phyloP scores from a whole-genome alignment of 2,888 invertebrate species.

The Lumbricus terrestris region DNA sequence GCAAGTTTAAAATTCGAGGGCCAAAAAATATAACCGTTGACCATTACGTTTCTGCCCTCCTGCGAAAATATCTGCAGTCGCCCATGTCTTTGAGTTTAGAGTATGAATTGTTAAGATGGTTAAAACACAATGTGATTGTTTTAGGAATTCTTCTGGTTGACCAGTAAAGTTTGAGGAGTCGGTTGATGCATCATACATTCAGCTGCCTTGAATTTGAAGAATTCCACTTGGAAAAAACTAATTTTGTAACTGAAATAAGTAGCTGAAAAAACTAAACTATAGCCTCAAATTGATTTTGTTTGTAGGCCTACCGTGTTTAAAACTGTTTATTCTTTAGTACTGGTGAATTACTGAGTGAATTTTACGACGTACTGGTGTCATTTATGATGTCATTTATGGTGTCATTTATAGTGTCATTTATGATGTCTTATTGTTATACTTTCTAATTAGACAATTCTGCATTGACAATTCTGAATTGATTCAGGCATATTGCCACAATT shows the following conservation, averaged over 20 bases:
- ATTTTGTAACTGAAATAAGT: neutral
- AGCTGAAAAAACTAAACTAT: neutral
- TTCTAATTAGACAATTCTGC: neutral
- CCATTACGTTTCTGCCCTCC: too few relatives aligned
- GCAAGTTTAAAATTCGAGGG: too few relatives aligned
- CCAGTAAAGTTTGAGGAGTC: slow-evolving; percentile 33
- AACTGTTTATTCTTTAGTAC: neutral
- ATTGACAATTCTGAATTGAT: neutral
- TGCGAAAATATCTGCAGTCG: neutral
- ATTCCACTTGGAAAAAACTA: neutral
- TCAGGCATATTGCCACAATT: neutral
- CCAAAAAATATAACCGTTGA: too few relatives aligned
- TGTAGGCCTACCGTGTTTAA: too few relatives aligned
- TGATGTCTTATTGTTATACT: neutral
- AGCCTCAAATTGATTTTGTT: neutral
- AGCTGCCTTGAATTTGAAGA: neutral
- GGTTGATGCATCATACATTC: too few relatives aligned
- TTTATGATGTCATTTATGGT: neutral
- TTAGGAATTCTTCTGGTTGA: slow-evolving; percentile 35
- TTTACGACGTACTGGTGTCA: neutral
- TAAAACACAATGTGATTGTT: too few relatives aligned
- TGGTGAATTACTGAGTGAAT: neutral
- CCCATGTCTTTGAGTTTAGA: too few relatives aligned
- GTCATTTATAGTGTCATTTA: too few relatives aligned
- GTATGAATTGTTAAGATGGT: too few relatives aligned